These are phyloP conservation scores for Drosophila kanekoi DNA, from an alignment of 2,888 invertebrate genomes.

Conservation along the genomic window DNA sequence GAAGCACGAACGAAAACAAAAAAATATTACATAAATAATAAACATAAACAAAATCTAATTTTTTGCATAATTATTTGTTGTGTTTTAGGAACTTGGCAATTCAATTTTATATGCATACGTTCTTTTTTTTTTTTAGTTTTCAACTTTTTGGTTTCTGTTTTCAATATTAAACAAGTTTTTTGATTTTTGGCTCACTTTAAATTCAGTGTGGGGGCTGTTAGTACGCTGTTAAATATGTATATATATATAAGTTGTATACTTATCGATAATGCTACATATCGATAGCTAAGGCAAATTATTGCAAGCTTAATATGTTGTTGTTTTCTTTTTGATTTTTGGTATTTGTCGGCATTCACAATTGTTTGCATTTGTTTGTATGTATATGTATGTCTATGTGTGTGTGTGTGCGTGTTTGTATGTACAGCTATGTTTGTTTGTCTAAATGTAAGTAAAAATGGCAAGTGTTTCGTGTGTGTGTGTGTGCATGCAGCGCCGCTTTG, in stretches of 20 bases:
- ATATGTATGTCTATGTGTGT: slow-evolving; percentile 26
- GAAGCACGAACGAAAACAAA: background rate
- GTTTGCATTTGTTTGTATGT: slow-evolving; percentile 30
- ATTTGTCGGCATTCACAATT: slow-evolving; percentile 46
- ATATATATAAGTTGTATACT: background rate
- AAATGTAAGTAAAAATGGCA: slow-evolving; percentile 44
- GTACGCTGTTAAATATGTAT: slow-evolving; percentile 1
- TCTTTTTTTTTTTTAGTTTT: slow-evolving; percentile 1
- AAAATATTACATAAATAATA: slow-evolving; percentile 5
- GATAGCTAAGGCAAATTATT: slow-evolving; percentile 22
- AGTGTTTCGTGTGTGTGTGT: slow-evolving; percentile 22
- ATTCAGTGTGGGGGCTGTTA: slow-evolving; percentile 23
- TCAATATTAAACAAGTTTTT: slow-evolving; percentile 46
- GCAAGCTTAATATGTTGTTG: slow-evolving; percentile 16
- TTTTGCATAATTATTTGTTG: slow-evolving; percentile 34
- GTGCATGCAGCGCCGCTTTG: slow-evolving; percentile 50
- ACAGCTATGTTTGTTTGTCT: slow-evolving; percentile 9
- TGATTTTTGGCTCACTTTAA: slow-evolving; percentile 31
- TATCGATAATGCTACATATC: slow-evolving; percentile 20
- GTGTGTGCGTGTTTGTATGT: slow-evolving; percentile 20
- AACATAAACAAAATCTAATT: slow-evolving; percentile 21
- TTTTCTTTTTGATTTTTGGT: slow-evolving; percentile 32
- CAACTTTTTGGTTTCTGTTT: slow-evolving; percentile 39
- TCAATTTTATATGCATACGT: slow-evolving; percentile 10
- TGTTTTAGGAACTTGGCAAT: slow-evolving; percentile 50